phyloP scores from a whole-genome alignment of 2,888 invertebrate genomes.

The Tenthredo livida region DNA sequence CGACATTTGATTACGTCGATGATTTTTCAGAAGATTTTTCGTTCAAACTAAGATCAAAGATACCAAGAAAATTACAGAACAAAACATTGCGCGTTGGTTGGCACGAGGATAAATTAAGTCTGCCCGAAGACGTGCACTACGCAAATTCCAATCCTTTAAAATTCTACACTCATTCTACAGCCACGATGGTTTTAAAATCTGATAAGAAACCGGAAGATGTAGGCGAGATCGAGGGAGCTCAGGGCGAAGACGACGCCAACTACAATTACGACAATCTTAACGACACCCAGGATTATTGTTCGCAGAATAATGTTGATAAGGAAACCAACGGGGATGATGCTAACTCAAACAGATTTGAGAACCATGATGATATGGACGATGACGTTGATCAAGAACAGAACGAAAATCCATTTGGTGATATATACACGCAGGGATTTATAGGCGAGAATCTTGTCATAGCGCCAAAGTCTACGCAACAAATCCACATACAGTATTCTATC shows the following conservation, averaged over 20 bases:
- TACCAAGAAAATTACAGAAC: slow-evolving; percentile 54
- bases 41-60: slow-evolving; percentile 21
- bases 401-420: slow-evolving; percentile 66
- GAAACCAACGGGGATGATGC: slow-evolving; percentile 66
- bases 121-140: slow-evolving; percentile 65
- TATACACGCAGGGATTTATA: slow-evolving; percentile 70
- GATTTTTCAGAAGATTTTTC: slow-evolving; percentile 31
- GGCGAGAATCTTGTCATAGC: slow-evolving; percentile 84
- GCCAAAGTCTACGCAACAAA: slow-evolving; percentile 84
- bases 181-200: neutral
- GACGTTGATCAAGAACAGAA: slow-evolving; percentile 66
- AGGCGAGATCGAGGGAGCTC: slow-evolving; percentile 53
- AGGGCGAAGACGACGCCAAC: slow-evolving; percentile 74
- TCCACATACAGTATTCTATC: slow-evolving; percentile 89
- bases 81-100: slow-evolving; percentile 65
- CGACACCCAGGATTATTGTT: slow-evolving; percentile 80
- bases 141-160: slow-evolving; percentile 56
- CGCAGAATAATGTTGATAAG: slow-evolving; percentile 62
- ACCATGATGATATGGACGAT: slow-evolving; percentile 72
- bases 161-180: slow-evolving; percentile 58
- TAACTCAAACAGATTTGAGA: slow-evolving; percentile 59
- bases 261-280: slow-evolving; percentile 81
- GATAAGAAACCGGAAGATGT: slow-evolving; percentile 28
- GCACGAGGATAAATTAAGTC: slow-evolving; percentile 64
- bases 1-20: slow-evolving; percentile 56